Conservation (phyloP, 2,888 invertebrate species). For the Zaprionus bogoriensis region DNA sequence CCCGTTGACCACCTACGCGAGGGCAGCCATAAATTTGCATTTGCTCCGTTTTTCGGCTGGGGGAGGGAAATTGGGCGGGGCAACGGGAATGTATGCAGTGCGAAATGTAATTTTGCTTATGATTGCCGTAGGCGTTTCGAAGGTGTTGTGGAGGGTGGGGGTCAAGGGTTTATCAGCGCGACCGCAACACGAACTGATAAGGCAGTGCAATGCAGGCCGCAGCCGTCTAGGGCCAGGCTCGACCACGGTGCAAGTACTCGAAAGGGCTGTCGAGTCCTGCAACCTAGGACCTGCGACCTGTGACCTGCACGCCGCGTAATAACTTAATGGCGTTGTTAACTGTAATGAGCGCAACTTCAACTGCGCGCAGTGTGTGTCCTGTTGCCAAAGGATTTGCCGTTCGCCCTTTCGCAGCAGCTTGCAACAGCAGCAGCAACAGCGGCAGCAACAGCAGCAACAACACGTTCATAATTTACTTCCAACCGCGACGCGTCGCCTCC, state of each 20-base stretch:
- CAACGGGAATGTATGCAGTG: conserved; percentile 18
- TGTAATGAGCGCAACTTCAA: conserved; percentile 74
- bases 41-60: conserved; percentile 6
- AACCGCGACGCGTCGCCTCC: conserved; percentile 10
- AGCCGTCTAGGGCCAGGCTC: too few species aligned
- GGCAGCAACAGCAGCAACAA: not conserved
- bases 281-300: too few species aligned
- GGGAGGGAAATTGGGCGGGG: not conserved
- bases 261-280: conserved; percentile 34
- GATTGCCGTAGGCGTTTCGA: conserved; percentile 13
- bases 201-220: conserved; percentile 17
- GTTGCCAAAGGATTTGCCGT: conserved; percentile 64
- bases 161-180: conserved; percentile 35
- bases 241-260: conserved; percentile 8
- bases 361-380: conserved; percentile 70
- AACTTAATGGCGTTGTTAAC: conserved; percentile 78
- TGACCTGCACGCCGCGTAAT: conserved; percentile 70
- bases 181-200: conserved; percentile 9
- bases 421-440: conserved; percentile 55
- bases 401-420: conserved; percentile 56
- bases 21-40: conserved; percentile 39
- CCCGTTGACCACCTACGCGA: conserved; percentile 59
- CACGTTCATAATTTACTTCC: conserved; percentile 21
- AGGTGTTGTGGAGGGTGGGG: too few species aligned
- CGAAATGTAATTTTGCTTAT: conserved; percentile 21